Evolutionary conservation across 2,113 vertebrate genomes (phyloP).

Genomic region (Microcebus lehilahytsara): DNA sequence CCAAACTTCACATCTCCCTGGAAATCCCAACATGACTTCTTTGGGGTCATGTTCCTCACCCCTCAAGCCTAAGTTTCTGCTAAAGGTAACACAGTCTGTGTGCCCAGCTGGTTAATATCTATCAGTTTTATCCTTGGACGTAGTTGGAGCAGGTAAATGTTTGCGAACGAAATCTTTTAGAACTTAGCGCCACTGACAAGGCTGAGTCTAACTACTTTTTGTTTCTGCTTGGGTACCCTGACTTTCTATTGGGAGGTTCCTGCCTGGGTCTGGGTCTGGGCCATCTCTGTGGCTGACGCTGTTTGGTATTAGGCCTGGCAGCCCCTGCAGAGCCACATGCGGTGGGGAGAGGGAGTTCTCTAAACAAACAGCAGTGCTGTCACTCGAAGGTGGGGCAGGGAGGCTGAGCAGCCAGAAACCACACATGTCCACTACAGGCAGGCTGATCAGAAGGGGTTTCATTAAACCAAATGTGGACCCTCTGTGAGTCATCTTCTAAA

Average conservation of each 20-base stretch:
- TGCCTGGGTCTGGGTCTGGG: background rate
- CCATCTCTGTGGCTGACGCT: constrained; percentile 6
- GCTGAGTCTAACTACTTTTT: background rate
- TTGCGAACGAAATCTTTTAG: background rate
- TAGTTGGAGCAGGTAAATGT: background rate
- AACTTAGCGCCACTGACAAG: background rate
- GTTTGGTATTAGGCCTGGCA: background rate
- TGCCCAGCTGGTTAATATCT: background rate
- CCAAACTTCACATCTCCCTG: background rate
- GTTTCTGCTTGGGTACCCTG: background rate
- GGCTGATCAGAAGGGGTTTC: background rate
- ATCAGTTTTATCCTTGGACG: background rate
- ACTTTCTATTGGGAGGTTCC: background rate
- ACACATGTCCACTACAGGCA: background rate
- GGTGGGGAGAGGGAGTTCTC: background rate
- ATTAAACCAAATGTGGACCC: background rate
- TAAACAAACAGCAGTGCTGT: background rate
- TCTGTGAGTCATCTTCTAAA: background rate
- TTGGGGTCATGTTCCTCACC: background rate
- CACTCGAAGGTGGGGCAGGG: background rate
- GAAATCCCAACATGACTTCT: background rate
- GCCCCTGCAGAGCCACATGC: background rate
- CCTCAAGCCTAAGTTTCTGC: background rate
- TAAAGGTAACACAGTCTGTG: background rate
- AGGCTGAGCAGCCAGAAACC: background rate